Evolutionary conservation across 1,140 invertebrate species (phyloP).

Genomic region (Diplogasteroides magnus): DNA sequence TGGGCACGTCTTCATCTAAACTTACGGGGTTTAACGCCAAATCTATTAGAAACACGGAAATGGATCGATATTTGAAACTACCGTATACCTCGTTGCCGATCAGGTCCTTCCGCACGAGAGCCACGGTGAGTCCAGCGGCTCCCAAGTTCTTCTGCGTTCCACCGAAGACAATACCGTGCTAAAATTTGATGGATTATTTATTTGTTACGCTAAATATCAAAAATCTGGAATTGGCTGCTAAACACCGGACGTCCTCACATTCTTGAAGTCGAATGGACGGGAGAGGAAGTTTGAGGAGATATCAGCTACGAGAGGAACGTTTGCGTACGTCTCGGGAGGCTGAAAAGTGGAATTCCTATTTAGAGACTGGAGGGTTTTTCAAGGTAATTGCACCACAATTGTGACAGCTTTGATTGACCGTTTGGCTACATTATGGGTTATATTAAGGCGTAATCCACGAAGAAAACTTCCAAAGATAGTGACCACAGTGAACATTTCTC

Average conservation of each 20-base stretch:
- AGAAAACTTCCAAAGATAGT: too few relatives aligned
- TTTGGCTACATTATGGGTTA: too few relatives aligned
- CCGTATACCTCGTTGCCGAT: conserved; percentile 68
- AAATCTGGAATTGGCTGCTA: not conserved
- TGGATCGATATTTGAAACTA: too few relatives aligned
- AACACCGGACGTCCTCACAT: conserved; percentile 62
- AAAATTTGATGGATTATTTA: conserved; percentile 42
- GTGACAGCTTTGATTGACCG: too few relatives aligned
- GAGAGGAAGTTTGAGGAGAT: conserved; percentile 96
- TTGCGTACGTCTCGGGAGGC: conserved; percentile 69
- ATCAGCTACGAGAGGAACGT: conserved; percentile 82
- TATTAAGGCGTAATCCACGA: too few relatives aligned
- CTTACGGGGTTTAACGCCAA: conserved; percentile 4
- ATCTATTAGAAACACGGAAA: too few relatives aligned
- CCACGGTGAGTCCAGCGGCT: conserved; percentile 81
- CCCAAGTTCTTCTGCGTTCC: conserved; percentile 97
- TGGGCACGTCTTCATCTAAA: too few relatives aligned
- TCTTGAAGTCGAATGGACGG: conserved; percentile 77
- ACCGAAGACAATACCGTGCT: conserved; percentile 89
- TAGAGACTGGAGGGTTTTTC: too few relatives aligned
- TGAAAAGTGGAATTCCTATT: too few relatives aligned
- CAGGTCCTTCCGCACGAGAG: conserved; percentile 86
- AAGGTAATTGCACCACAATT: too few relatives aligned
- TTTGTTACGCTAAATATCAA: not conserved
- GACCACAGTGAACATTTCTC: too few relatives aligned